phyloP scores from a whole-genome alignment of 1,140 invertebrate genomes.

The Dinothrombium tinctorium region DNA sequence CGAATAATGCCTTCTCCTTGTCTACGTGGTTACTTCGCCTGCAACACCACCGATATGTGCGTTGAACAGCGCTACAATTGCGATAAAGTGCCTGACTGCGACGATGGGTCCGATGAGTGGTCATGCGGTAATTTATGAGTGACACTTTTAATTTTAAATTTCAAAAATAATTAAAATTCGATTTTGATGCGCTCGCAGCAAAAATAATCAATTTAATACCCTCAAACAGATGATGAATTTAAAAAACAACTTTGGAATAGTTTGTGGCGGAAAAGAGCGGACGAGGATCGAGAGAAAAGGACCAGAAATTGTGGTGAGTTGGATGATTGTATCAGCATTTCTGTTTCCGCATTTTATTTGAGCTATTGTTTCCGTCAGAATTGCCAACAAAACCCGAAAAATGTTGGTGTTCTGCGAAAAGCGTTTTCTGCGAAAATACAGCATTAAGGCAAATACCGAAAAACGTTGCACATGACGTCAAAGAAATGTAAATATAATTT shows the following conservation, averaged over 20 bases:
- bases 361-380: too few relatives aligned
- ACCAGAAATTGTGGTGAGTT: conserved; percentile 13
- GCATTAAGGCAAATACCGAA: too few relatives aligned
- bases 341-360: too few relatives aligned
- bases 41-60: conserved; percentile 20
- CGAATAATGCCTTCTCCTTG: too few relatives aligned
- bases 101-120: conserved; percentile 25
- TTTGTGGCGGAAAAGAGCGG: conserved; percentile 25
- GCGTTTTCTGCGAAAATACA: conserved; percentile 15
- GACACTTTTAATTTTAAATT: too few relatives aligned
- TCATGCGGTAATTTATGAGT: conserved; percentile 22
- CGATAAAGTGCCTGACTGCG: conserved; percentile 24
- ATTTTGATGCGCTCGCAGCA: too few relatives aligned
- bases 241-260: conserved; percentile 27
- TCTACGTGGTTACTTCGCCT: conserved; percentile 24
- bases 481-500: too few relatives aligned
- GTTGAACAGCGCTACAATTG: conserved; percentile 26
- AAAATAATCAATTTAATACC: too few relatives aligned
- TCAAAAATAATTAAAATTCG: too few relatives aligned
- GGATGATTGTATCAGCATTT: too few relatives aligned
- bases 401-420: conserved; percentile 13
- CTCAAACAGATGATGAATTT: conserved; percentile 21
- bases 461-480: too few relatives aligned
- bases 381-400: conserved; percentile 5
- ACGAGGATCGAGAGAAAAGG: conserved; percentile 23